These are phyloP conservation scores for Agonopterix alstromeriana DNA, from an alignment of 2,888 invertebrate genomes.

Conservation along the genomic window DNA sequence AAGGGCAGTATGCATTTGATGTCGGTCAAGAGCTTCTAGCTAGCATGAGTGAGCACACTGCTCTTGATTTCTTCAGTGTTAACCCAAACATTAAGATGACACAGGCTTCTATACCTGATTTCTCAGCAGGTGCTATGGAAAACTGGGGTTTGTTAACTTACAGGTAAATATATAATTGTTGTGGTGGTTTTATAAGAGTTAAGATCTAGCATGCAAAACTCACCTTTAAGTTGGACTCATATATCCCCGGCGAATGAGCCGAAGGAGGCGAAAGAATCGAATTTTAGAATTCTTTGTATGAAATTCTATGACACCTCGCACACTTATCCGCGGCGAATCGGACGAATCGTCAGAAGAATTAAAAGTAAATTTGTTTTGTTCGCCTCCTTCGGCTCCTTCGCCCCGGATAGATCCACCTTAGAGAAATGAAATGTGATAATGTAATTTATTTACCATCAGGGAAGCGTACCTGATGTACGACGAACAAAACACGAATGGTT, in stretches of 20 bases:
- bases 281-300: no score
- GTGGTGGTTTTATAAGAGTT: no score
- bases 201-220: background rate
- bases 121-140: constrained; percentile 88
- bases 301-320: no score
- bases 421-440: background rate
- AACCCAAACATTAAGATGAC: constrained; percentile 75
- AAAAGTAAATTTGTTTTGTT: no score
- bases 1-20: constrained; percentile 55
- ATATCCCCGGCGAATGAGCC: no score
- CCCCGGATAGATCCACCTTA: no score
- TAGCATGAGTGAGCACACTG: constrained; percentile 77
- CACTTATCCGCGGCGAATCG: no score
- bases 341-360: no score
- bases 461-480: constrained; percentile 68
- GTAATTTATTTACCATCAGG: constrained; percentile 23
- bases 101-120: constrained; percentile 87
- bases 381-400: no score
- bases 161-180: constrained; percentile 50
- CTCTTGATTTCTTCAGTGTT: constrained; percentile 58
- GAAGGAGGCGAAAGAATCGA: no score
- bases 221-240: no score
- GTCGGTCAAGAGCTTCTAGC: constrained; percentile 57
- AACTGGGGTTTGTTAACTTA: constrained; percentile 91
- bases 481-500: constrained; percentile 45